Conservation (phyloP, 2,888 invertebrate genomes). For the Drosophila nigricruria region DNA sequence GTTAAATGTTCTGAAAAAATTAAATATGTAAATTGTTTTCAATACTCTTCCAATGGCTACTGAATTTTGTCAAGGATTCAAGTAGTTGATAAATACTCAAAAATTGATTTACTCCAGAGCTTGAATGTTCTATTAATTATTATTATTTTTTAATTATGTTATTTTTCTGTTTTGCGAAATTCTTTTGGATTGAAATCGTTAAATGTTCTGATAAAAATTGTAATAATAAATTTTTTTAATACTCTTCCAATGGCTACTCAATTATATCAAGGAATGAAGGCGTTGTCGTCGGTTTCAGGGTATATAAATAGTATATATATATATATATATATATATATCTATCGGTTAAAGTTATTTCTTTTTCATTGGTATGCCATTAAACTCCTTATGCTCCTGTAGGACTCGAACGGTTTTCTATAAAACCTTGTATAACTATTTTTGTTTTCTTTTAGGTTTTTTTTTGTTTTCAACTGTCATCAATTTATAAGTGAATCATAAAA, state of each 20-base stretch:
- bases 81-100: conserved; percentile 15
- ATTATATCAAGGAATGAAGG: too few species aligned
- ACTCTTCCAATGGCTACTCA: too few species aligned
- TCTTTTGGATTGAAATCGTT: too few species aligned
- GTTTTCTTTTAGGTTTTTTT: not conserved
- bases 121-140: not conserved
- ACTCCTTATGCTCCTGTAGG: not conserved
- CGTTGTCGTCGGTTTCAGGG: too few species aligned
- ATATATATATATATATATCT: too few species aligned
- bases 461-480: conserved; percentile 3
- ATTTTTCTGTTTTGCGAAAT: too few species aligned
- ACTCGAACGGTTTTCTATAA: not conserved
- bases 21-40: not conserved
- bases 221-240: too few species aligned
- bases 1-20: not conserved
- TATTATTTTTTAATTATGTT: too few species aligned
- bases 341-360: too few species aligned
- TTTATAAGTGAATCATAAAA: conserved; percentile 30
- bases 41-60: not conserved
- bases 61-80: not conserved
- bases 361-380: too few species aligned
- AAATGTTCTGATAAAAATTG: too few species aligned
- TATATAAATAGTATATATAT: too few species aligned
- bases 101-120: conserved; percentile 14
- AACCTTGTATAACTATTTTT: not conserved